Conservation (phyloP, 2,888 invertebrate species). For the Cheilosia soror region DNA sequence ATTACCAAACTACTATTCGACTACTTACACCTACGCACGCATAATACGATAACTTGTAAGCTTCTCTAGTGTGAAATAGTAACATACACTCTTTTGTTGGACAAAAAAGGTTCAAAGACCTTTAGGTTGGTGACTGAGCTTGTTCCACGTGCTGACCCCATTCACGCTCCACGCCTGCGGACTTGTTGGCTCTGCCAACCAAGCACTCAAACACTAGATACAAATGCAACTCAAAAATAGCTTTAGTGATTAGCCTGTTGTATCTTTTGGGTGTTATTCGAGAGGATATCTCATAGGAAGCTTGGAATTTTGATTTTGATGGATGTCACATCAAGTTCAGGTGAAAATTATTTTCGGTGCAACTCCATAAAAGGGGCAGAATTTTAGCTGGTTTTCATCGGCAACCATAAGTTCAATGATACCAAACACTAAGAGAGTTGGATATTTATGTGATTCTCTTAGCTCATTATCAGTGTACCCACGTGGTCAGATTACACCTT, state of each 20-base stretch:
- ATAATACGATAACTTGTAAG: slow-evolving; percentile 28
- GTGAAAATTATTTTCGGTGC: neutral
- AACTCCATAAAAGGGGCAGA: neutral
- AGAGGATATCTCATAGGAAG: neutral
- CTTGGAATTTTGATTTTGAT: neutral
- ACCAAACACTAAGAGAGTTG: slow-evolving; percentile 18
- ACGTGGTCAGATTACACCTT: slow-evolving; percentile 45
- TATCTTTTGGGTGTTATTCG: neutral
- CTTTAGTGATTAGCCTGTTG: neutral
- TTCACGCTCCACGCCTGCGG: slow-evolving; percentile 19
- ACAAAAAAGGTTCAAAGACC: slow-evolving; percentile 66
- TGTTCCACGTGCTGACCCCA: slow-evolving; percentile 72
- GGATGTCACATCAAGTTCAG: slow-evolving; percentile 25
- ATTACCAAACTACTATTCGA: slow-evolving; percentile 12
- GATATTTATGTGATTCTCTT: slow-evolving; percentile 18
- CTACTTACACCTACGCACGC: slow-evolving; percentile 43
- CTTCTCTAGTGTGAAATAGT: slow-evolving; percentile 16
- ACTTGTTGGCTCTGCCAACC: slow-evolving; percentile 12
- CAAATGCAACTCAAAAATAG: slow-evolving; percentile 1
- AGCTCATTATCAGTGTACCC: slow-evolving; percentile 42
- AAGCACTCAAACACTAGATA: slow-evolving; percentile 3
- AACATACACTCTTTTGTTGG: slow-evolving; percentile 30
- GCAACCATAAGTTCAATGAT: slow-evolving; percentile 19
- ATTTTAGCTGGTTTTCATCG: neutral
- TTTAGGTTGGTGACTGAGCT: slow-evolving; percentile 42